phyloP scores from a whole-genome alignment of 1,140 invertebrate species.

The Oncopodura yosiiana region DNA sequence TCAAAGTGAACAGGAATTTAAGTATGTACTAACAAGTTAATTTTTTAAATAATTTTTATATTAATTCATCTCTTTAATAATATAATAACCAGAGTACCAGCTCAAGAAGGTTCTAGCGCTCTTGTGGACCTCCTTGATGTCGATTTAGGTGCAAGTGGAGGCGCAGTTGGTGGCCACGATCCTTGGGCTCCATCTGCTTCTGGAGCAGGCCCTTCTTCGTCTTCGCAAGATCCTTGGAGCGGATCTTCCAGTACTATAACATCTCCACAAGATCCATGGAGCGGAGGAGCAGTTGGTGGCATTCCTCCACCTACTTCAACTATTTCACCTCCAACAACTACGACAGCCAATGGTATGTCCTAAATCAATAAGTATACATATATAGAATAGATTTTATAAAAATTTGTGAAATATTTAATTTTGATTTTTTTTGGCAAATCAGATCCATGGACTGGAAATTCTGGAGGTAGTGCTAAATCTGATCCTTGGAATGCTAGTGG shows the following conservation, averaged over 20 bases:
- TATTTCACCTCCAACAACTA: not conserved
- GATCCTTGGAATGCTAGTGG: conserved; percentile 46
- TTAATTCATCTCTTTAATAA: conserved; percentile 6
- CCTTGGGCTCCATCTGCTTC: conserved; percentile 48
- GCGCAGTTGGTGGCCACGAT: conserved; percentile 39
- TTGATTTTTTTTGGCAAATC: conserved; percentile 15
- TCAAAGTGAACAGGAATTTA: conserved; percentile 84
- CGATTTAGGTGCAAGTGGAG: conserved; percentile 47
- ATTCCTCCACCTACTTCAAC: conserved; percentile 9
- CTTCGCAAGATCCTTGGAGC: conserved; percentile 31
- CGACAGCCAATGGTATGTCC: not conserved
- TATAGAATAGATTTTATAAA: not conserved
- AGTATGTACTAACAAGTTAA: conserved; percentile 39
- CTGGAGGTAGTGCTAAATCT: conserved; percentile 19
- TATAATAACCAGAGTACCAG: conserved; percentile 37
- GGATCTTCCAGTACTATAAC: conserved; percentile 25
- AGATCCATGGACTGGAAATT: conserved; percentile 49
- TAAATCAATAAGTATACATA: not conserved
- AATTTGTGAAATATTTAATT: not conserved
- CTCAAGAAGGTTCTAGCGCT: conserved; percentile 45
- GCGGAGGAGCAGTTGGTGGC: not conserved
- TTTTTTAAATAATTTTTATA: not conserved
- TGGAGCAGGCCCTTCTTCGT: not conserved
- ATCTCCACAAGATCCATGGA: conserved; percentile 34
- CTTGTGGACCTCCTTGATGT: conserved; percentile 72